A percentile compares a stretch with the other conserved stretches of the same genome.
Conservation (phyloP, 2,888 invertebrate genomes). For the Abscondita cerata region DNA sequence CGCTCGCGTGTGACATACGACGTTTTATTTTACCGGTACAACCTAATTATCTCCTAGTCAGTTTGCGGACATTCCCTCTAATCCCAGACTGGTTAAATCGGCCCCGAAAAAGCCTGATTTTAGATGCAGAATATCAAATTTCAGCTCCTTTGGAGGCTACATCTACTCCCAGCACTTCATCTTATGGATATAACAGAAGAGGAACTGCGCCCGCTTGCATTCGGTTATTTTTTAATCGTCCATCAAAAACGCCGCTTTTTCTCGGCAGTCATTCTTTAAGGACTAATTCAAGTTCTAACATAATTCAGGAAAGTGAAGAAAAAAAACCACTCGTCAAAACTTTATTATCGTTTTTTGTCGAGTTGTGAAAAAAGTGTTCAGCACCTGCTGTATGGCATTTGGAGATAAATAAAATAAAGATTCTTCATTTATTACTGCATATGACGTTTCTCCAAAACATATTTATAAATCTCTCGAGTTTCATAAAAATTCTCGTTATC, state of each 20-base stretch:
- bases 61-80: too few species aligned
- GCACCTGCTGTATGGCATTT: conserved; percentile 9
- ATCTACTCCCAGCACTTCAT: conserved; percentile 7
- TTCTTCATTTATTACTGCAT: conserved; percentile 10
- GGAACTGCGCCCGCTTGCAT: not conserved
- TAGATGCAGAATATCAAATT: not conserved
- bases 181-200: not conserved
- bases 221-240: not conserved
- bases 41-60: too few species aligned
- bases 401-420: conserved; percentile 3
- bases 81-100: too few species aligned
- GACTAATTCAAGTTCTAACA: conserved; percentile 5
- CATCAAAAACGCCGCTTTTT: not conserved
- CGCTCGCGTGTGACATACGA: too few species aligned
- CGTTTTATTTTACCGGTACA: too few species aligned
- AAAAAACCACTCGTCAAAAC: not conserved
- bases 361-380: conserved; percentile 2
- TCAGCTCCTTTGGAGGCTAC: not conserved
- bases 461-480: conserved; percentile 6
- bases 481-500: conserved; percentile 10
- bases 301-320: not conserved
- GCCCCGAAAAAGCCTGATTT: too few species aligned
- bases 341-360: conserved; percentile 3
- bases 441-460: conserved; percentile 9
- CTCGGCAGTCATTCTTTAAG: conserved; percentile 9